A percentile compares a stretch with the other conserved stretches of the same genome.
phyloP scores from a whole-genome alignment of 37 sponge, comb jelly and placozoan genomes.

The Bolinopsis microptera region DNA sequence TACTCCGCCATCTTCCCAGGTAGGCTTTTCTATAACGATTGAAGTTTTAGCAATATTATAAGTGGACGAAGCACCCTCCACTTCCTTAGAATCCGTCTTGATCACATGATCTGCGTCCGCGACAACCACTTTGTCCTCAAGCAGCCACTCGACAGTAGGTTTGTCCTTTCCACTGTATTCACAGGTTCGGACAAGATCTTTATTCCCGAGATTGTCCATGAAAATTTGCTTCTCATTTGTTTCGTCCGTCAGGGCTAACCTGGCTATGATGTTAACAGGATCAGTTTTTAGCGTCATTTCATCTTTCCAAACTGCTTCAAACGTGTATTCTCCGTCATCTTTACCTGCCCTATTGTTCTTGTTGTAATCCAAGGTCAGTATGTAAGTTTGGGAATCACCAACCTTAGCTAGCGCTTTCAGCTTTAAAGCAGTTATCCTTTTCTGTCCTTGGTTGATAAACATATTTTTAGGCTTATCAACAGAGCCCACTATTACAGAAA shows the following conservation, averaged over 20 bases:
- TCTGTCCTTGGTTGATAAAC: not conserved
- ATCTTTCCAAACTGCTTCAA: not conserved
- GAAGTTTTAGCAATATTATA: not conserved
- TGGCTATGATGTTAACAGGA: not conserved
- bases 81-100: not conserved
- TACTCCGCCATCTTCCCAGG: not conserved
- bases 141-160: not conserved
- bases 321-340: not conserved
- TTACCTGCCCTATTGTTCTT: not conserved
- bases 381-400: not conserved
- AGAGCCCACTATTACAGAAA: not conserved
- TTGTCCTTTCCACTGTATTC: conserved; percentile 17
- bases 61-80: not conserved
- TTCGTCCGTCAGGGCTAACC: not conserved
- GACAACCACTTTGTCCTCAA: not conserved
- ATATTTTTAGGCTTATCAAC: not conserved
- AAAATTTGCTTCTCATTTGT: not conserved
- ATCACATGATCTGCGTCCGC: not conserved
- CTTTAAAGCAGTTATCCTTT: not conserved
- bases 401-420: not conserved
- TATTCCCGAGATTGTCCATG: not conserved
- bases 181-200: not conserved
- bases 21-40: not conserved
- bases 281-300: not conserved
- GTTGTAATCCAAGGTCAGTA: not conserved